Evolutionary conservation across 1,140 invertebrate genomes (phyloP).

Genomic region (Neotoxoptera formosana): DNA sequence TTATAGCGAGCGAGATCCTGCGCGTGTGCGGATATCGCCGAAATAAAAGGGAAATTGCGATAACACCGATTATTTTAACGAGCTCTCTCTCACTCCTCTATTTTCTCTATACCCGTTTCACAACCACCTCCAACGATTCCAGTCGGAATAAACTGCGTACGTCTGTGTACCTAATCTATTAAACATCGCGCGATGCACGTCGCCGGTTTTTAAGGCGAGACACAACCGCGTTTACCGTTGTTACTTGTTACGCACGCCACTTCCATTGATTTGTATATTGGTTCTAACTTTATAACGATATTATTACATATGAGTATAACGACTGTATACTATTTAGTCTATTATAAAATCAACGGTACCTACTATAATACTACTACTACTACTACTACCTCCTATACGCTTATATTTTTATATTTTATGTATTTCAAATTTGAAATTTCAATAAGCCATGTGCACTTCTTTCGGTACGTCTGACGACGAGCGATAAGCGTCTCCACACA

Average conservation of each 20-base stretch:
- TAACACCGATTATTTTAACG: background rate
- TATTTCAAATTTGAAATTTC: background rate
- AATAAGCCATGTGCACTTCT: background rate
- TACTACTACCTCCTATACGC: background rate
- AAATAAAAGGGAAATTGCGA: conserved; percentile 17
- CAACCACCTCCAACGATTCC: too few species aligned
- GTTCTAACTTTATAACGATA: background rate
- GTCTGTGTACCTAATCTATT: background rate
- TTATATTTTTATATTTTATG: too few species aligned
- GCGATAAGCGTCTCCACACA: background rate
- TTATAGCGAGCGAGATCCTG: background rate
- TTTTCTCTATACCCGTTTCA: background rate
- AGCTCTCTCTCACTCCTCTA: background rate
- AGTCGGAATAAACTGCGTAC: background rate
- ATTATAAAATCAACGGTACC: background rate
- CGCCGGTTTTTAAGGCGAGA: background rate
- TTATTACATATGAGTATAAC: background rate
- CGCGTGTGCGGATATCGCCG: background rate
- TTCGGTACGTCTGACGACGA: too few species aligned
- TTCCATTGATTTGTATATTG: background rate
- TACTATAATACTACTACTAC: too few species aligned
- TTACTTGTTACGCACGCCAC: background rate
- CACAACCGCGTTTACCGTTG: background rate
- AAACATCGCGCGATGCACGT: background rate
- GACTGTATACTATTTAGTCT: background rate